These are phyloP conservation scores for Galerucella calmariensis DNA, from an alignment of 2,888 invertebrate genomes.

Conservation along the genomic window DNA sequence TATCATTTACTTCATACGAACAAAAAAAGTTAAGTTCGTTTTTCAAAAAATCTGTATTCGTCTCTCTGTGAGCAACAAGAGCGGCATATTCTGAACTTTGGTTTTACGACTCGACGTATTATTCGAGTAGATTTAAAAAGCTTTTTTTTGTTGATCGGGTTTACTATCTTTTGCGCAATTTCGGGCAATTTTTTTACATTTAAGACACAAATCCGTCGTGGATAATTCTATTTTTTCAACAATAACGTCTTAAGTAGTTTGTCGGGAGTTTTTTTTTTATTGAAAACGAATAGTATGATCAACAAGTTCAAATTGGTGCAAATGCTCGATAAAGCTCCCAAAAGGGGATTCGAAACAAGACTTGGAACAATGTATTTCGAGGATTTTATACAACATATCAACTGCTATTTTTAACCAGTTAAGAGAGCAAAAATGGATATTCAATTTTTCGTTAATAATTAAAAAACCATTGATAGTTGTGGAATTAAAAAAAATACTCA, in stretches of 20 bases:
- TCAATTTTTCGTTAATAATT: too few relatives aligned
- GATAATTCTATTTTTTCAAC: not conserved
- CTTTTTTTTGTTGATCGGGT: conserved; percentile 12
- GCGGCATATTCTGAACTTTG: conserved; percentile 23
- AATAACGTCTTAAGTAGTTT: conserved; percentile 15
- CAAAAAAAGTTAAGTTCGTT: conserved; percentile 1
- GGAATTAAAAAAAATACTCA: too few relatives aligned
- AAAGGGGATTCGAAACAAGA: too few relatives aligned
- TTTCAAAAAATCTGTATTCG: conserved; percentile 7
- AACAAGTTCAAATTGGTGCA: too few relatives aligned
- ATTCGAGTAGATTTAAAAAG: conserved; percentile 20
- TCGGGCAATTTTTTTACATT: conserved; percentile 23
- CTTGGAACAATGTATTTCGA: too few relatives aligned
- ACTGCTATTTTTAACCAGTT: too few relatives aligned
- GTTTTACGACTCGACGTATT: conserved; percentile 3
- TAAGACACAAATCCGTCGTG: conserved; percentile 5
- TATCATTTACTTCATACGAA: not conserved
- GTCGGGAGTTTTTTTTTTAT: not conserved
- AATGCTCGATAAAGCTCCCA: too few relatives aligned
- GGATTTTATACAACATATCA: too few relatives aligned
- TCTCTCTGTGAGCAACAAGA: conserved; percentile 16
- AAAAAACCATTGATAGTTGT: too few relatives aligned
- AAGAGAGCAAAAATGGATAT: too few relatives aligned
- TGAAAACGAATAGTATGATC: too few relatives aligned
- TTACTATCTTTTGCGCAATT: conserved; percentile 7